These are phyloP conservation scores for Syngnathus rostellatus DNA, from an alignment of 2,797 vertebrate species.

Conservation along the genomic window DNA sequence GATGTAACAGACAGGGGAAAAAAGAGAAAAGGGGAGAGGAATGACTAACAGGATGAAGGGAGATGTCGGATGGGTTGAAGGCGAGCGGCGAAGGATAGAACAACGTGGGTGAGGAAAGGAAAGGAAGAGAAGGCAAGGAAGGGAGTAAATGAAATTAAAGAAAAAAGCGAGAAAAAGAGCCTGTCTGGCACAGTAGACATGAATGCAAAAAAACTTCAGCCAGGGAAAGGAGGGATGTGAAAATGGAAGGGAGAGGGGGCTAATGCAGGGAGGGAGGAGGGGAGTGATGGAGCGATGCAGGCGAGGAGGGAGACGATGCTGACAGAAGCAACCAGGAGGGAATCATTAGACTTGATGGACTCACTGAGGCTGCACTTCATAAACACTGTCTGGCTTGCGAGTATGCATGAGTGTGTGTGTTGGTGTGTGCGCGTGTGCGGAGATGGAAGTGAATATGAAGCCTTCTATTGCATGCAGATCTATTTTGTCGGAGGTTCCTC, in stretches of 20 bases:
- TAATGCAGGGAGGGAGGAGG: constrained; percentile 8
- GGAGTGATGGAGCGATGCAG: constrained; percentile 32
- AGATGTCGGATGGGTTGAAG: neutral
- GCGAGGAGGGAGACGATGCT: constrained; percentile 42
- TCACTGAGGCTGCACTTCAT: constrained; percentile 58
- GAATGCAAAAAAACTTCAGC: neutral
- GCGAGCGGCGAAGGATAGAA: neutral
- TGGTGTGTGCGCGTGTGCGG: constrained; percentile 5
- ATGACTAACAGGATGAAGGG: neutral
- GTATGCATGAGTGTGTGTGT: constrained; percentile 13
- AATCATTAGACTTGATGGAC: constrained; percentile 68
- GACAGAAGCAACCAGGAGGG: constrained; percentile 57
- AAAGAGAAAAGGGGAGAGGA: neutral
- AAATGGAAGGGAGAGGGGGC: neutral
- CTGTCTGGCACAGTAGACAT: constrained; percentile 1
- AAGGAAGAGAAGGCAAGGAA: no score
- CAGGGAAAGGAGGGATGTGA: constrained; percentile 5
- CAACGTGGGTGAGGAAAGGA: neutral
- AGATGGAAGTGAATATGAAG: constrained; percentile 1
- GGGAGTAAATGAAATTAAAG: no score
- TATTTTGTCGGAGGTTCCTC: neutral
- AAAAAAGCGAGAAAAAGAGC: neutral
- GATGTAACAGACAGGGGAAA: neutral
- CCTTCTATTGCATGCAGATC: neutral
- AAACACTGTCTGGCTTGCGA: constrained; percentile 48